Base-by-base conservation (phyloP, 2,113 vertebrate species). In the Austrofundulus limnaeus region DNA sequence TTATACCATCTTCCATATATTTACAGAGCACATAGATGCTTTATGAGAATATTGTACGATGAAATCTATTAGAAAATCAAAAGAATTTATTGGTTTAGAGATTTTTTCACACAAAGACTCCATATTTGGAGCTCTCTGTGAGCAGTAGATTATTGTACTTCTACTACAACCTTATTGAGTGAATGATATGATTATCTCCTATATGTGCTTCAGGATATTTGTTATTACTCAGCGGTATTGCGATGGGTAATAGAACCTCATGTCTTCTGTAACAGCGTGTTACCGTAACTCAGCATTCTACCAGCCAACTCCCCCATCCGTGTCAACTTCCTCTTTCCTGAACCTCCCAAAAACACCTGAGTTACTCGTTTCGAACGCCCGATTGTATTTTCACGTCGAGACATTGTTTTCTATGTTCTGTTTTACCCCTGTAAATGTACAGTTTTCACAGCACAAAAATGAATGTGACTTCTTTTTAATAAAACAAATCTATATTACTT, bases 381-480 rank as follows among this genome's bases (percentile, higher is more conserved):
- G 66, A 83, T 81, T 86, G 82, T 89, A 87, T 81, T 75, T 62
- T 75, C 75, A 80, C 67, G 68, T 87, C 81, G 68, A 58, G 5
- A 58, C 59, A 67, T 72, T 80, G 75, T 82, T 77, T 85, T 74
- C 85, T 80, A 87, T 80, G 78, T 85, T 83, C 70, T 64, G 61
- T 83, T 84, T 83, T 77, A 83, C 83, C 82, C 77, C 84, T 90
- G 86, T 89, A 77, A 64, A 83, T 94, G 92, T 95, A 94, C 90
- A 94, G 90, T 95, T 95, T 95, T 94, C 93, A 95, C 90, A 95
- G 93, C 94, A 94, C 93, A 95, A 94, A 20, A 80, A 91, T 95
- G 90, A 95, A 94, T 94, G 92, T 96, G 91, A 94, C 85, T 92
- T 77, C 84, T 95, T 96, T 96, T 87, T 95, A 96, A 96, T 94